Evolutionary conservation across 2,888 invertebrate genomes (phyloP).

Genomic region (Gymnoscelis rufifasciata): DNA sequence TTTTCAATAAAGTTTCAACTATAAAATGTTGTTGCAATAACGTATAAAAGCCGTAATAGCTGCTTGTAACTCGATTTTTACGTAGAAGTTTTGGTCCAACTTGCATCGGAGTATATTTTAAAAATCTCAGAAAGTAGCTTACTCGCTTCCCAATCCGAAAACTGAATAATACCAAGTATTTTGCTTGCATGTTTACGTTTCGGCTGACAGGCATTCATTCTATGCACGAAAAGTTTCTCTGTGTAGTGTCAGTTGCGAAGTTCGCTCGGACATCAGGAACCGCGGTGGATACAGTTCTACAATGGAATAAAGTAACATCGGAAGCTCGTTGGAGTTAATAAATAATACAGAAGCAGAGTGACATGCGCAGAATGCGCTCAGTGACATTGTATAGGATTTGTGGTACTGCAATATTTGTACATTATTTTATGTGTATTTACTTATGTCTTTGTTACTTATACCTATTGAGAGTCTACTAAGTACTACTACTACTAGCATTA

Average conservation of each 20-base stretch:
- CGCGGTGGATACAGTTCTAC: conserved; percentile 61
- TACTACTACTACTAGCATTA: too few species aligned
- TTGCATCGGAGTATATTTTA: neutral
- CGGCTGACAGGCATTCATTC: conserved; percentile 73
- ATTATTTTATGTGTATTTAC: neutral
- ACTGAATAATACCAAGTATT: conserved; percentile 63
- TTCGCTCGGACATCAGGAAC: conserved; percentile 72
- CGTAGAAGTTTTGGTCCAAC: neutral
- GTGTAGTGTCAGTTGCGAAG: conserved; percentile 69
- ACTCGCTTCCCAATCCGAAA: conserved; percentile 38
- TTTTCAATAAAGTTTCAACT: conserved; percentile 16
- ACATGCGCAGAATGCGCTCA: conserved; percentile 69
- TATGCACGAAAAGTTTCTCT: conserved; percentile 75
- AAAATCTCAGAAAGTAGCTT: conserved; percentile 15
- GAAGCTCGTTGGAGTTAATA: conserved; percentile 78
- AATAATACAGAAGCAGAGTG: conserved; percentile 73
- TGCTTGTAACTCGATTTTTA: neutral
- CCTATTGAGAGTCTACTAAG: too few species aligned
- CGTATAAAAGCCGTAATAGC: neutral
- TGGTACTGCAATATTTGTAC: neutral
- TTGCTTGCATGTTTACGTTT: conserved; percentile 65
- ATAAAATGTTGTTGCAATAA: neutral
- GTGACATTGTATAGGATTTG: conserved; percentile 14
- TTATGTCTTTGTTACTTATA: too few species aligned
- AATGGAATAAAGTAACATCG: conserved; percentile 78